Evolutionary conservation across 2,888 invertebrate genomes (phyloP), one percentile per base, ranked within the genome.

Genomic region (Cloeon dipterum): DNA sequence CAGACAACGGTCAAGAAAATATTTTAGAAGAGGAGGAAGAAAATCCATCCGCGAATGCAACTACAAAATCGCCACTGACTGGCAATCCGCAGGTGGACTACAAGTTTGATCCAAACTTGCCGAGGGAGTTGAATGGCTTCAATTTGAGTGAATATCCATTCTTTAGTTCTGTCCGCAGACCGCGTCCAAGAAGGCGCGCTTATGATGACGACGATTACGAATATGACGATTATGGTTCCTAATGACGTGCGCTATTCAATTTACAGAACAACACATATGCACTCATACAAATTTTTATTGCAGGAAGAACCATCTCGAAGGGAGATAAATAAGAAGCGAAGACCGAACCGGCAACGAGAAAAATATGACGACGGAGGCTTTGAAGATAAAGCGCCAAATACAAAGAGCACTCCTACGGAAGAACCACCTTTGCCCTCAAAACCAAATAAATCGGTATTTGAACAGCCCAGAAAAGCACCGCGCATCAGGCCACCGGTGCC

Each of bases 11-110:
- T n/a, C n/a, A n/a, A n/a, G n/a, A n/a, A n/a, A n/a, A n/a, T n/a
- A n/a, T n/a, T n/a, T n/a, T n/a, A n/a, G 29, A 29, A n/a, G 10
- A 8, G 29, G n/a, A n/a, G 7, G 16, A n/a, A 13, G 29, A 29
- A 5, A 5, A n/a, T n/a, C 7, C 7, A 7, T 10, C 14, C 5
- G 29, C 14, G n/a, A 38, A 38, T 20, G 34, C 11, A 21, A 40
- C 43, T 14, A 40, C 42, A 16, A 45, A 43, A 32, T 40, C 49
- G 3, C 42, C 42, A 5, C 52, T 74, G 29, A 75, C 83, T 0
- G 86, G 88, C 2, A 77, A 70, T 43, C 88, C 88, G 0, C 85
- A 86, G 57, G 70, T 78, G 36, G 89, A 89, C 61, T 89, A 86
- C 51, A 61, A 83, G 18, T 70, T 70, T 59, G 89, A 89, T 58